phyloP scores from a whole-genome alignment of 2,113 vertebrate species.

The Neodon shergylaensis region DNA sequence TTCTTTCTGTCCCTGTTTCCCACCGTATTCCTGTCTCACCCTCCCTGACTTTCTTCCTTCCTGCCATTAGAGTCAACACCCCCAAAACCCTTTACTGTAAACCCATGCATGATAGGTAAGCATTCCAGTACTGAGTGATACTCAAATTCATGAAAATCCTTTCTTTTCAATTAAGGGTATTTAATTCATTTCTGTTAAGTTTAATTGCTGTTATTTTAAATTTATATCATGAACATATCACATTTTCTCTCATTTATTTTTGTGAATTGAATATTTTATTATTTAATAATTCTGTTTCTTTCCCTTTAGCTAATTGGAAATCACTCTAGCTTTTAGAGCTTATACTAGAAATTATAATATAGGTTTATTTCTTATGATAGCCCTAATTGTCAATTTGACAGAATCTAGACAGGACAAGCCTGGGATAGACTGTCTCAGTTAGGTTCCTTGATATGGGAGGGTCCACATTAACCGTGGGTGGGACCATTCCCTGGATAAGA shows the following conservation, averaged over 20 bases:
- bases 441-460: background rate
- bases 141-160: background rate
- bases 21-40: too few species aligned
- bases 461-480: background rate
- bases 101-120: background rate
- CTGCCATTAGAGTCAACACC: background rate
- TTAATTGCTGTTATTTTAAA: background rate
- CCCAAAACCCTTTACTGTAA: background rate
- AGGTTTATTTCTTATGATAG: background rate
- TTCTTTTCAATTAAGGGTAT: background rate
- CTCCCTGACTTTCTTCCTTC: background rate
- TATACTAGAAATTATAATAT: background rate
- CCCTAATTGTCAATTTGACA: background rate
- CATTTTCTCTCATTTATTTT: background rate
- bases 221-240: background rate
- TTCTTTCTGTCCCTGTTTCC: rapidly evolving
- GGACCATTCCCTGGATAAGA: background rate
- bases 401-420: background rate
- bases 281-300: background rate
- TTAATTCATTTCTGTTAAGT: background rate
- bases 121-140: background rate
- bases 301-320: background rate
- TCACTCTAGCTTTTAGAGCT: background rate
- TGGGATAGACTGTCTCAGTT: background rate
- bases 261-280: background rate